A percentile compares a stretch with the other conserved stretches of the same genome.
Conservation (phyloP, 2,113 vertebrate species). For the Hippotragus niger region DNA sequence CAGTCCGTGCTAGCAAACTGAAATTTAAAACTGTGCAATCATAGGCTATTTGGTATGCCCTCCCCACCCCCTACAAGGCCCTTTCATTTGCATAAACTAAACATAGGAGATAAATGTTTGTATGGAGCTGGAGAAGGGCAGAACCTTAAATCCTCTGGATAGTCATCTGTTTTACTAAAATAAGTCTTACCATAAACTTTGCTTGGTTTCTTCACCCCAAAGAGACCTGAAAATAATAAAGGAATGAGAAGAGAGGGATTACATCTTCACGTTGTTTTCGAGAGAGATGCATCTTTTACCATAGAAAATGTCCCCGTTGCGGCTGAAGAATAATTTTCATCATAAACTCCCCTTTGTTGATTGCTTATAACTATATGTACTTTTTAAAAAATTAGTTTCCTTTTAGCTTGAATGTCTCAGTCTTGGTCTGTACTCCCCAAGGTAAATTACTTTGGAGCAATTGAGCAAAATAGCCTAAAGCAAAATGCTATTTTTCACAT, state of each 20-base stretch:
- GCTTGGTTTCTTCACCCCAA: slow-evolving; percentile 28
- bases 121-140: background rate
- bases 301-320: background rate
- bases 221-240: slow-evolving; percentile 14
- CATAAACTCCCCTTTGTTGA: slow-evolving; percentile 6
- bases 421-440: background rate
- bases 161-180: slow-evolving; percentile 32
- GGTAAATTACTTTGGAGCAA: slow-evolving; percentile 34
- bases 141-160: slow-evolving; percentile 19
- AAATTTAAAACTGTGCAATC: slow-evolving; percentile 17
- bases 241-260: background rate
- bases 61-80: background rate
- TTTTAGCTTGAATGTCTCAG: background rate
- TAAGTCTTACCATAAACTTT: slow-evolving; percentile 26
- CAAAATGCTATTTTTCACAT: slow-evolving; percentile 34
- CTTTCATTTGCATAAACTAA: slow-evolving; percentile 52
- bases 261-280: background rate
- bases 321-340: slow-evolving; percentile 25
- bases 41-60: background rate
- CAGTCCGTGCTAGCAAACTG: background rate
- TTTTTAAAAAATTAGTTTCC: background rate
- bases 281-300: background rate
- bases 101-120: slow-evolving; percentile 42
- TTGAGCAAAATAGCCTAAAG: background rate
- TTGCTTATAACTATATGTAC: slow-evolving; percentile 24